These are phyloP conservation scores for Mamestra configurata DNA, from an alignment of 1,140 invertebrate species.

Conservation along the genomic window DNA sequence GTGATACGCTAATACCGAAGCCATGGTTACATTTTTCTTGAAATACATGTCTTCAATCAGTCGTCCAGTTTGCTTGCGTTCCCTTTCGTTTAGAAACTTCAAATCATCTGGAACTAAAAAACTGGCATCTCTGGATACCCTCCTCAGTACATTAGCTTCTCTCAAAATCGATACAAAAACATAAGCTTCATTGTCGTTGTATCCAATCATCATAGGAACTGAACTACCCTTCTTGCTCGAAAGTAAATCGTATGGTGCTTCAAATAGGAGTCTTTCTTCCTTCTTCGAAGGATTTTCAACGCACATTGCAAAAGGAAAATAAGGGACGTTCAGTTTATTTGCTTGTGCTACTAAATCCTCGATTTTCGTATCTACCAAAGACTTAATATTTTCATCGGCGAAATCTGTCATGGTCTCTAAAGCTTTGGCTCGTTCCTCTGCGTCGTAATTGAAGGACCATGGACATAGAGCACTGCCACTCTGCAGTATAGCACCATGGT, in stretches of 20 bases:
- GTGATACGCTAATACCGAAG: slow-evolving; percentile 69
- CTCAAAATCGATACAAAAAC: slow-evolving; percentile 71
- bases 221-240: slow-evolving; percentile 53
- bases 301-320: slow-evolving; percentile 80
- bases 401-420: slow-evolving; percentile 56
- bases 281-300: slow-evolving; percentile 71
- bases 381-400: slow-evolving; percentile 2
- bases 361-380: slow-evolving; percentile 53
- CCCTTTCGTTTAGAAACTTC: slow-evolving; percentile 64
- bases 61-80: slow-evolving; percentile 63
- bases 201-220: slow-evolving; percentile 80
- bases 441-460: slow-evolving; percentile 79
- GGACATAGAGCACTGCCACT: slow-evolving; percentile 80
- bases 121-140: slow-evolving; percentile 58
- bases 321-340: slow-evolving; percentile 69
- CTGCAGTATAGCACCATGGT: slow-evolving; percentile 80
- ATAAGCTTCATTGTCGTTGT: slow-evolving; percentile 79
- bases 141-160: slow-evolving; percentile 59
- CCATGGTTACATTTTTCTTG: slow-evolving; percentile 64
- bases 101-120: slow-evolving; percentile 76
- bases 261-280: slow-evolving; percentile 71
- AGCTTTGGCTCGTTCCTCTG: slow-evolving; percentile 64
- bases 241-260: slow-evolving; percentile 66
- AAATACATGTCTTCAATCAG: slow-evolving; percentile 77
- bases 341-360: slow-evolving; percentile 65